A percentile compares a stretch with the other conserved stretches of the same genome.
Evolutionary conservation across 1,140 invertebrate species (phyloP).

Genomic region (Ylistrum balloti): DNA sequence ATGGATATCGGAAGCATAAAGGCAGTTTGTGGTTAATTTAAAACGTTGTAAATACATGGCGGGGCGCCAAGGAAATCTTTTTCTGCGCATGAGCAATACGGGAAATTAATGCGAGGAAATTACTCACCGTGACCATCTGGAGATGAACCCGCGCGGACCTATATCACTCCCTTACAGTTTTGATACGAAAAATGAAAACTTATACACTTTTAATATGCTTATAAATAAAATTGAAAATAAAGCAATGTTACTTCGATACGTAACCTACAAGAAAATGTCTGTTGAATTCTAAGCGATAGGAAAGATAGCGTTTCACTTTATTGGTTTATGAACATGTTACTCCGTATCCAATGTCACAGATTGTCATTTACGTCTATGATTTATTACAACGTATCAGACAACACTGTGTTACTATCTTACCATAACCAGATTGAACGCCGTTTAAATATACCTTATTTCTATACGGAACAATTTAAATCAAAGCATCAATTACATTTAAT

Average conservation of each 20-base stretch:
- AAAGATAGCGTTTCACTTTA: background rate
- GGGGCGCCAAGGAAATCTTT: background rate
- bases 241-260: background rate
- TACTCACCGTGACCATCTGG: background rate
- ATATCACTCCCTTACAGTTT: background rate
- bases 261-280: background rate
- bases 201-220: background rate
- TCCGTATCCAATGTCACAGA: background rate
- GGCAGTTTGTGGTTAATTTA: conserved; percentile 22
- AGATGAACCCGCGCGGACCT: conserved; percentile 24
- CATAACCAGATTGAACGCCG: background rate
- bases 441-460: background rate
- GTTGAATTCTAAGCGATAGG: background rate
- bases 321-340: background rate
- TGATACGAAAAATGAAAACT: background rate
- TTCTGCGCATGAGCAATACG: background rate
- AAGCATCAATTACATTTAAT: background rate
- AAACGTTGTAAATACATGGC: conserved; percentile 13
- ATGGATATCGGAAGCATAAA: background rate
- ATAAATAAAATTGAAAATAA: background rate
- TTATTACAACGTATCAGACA: background rate
- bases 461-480: background rate
- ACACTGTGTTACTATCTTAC: background rate
- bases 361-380: background rate
- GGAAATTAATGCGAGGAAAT: background rate